A percentile compares a stretch with the other conserved stretches of the same genome.
These are phyloP conservation scores for Bombus pyrosoma DNA, from an alignment of 1,140 invertebrate species.

Conservation along the genomic window DNA sequence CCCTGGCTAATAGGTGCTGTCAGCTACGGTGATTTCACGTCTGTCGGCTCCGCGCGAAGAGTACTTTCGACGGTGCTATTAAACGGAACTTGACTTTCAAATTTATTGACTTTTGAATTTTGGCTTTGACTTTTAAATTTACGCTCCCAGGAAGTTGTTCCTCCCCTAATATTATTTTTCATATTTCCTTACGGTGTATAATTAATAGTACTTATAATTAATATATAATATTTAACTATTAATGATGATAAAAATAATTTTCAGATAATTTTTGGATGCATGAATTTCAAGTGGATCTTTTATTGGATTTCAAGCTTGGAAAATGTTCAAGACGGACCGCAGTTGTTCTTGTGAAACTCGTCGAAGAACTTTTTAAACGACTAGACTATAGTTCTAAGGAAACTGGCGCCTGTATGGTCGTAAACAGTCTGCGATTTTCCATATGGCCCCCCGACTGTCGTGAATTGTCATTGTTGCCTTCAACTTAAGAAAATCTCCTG, in stretches of 20 bases:
- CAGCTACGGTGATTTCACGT: slow-evolving; percentile 53
- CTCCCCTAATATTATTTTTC: background rate
- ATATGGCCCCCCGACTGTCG: slow-evolving; percentile 73
- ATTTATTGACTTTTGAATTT: background rate
- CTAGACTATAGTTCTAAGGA: slow-evolving; percentile 70
- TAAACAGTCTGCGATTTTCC: slow-evolving; percentile 79
- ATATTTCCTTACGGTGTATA: background rate
- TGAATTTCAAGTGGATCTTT: background rate
- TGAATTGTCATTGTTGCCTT: slow-evolving; percentile 52
- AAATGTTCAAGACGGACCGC: background rate
- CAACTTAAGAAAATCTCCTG: background rate
- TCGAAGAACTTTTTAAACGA: slow-evolving; percentile 56
- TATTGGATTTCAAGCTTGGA: background rate
- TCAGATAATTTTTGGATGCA: background rate
- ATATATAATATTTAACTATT: background rate
- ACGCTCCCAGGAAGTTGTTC: slow-evolving; percentile 7
- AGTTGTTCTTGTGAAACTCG: slow-evolving; percentile 16
- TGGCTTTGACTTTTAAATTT: background rate
- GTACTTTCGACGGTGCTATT: slow-evolving; percentile 13
- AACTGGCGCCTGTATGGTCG: slow-evolving; percentile 71
- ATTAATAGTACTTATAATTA: background rate
- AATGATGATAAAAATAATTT: background rate
- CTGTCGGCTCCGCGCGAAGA: slow-evolving; percentile 21
- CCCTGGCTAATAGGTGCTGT: slow-evolving; percentile 71
- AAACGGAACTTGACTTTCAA: slow-evolving; percentile 11